Percentiles rank a stretch among this genome's conserved stretches.
Evolutionary conservation across 2,113 vertebrate species (phyloP).

Genomic region (Ardeotis arabs): DNA sequence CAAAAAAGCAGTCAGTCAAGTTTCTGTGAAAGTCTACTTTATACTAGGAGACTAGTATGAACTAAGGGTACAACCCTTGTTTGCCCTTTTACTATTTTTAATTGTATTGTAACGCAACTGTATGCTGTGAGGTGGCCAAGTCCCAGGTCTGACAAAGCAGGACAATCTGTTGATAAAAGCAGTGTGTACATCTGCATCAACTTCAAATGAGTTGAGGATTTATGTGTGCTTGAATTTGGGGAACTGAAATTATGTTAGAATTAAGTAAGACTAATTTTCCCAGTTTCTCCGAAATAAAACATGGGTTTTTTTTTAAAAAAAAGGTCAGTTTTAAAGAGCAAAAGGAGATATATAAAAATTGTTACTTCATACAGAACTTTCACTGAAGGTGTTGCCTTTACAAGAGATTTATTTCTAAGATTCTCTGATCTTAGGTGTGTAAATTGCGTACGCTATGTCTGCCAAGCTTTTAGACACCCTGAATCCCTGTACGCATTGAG

Average conservation of each 20-base stretch:
- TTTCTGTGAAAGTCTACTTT: not conserved
- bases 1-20: not conserved
- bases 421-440: not conserved
- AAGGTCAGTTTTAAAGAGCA: not conserved
- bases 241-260: not conserved
- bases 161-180: not conserved
- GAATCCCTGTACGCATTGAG: accelerated
- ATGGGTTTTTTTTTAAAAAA: not conserved
- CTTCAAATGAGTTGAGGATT: not conserved
- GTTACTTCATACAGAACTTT: not conserved
- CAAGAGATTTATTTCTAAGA: not conserved
- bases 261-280: not conserved
- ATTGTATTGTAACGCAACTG: not conserved
- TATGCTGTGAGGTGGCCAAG: not conserved
- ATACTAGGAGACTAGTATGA: not conserved
- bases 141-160: not conserved
- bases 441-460: not conserved
- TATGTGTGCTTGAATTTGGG: not conserved
- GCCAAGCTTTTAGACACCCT: not conserved
- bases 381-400: not conserved
- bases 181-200: not conserved
- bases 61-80: not conserved
- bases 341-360: not conserved
- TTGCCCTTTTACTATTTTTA: not conserved
- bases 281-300: not conserved